phyloP scores from a whole-genome alignment of 2,113 vertebrate species.

The Mormyrus iriodes region DNA sequence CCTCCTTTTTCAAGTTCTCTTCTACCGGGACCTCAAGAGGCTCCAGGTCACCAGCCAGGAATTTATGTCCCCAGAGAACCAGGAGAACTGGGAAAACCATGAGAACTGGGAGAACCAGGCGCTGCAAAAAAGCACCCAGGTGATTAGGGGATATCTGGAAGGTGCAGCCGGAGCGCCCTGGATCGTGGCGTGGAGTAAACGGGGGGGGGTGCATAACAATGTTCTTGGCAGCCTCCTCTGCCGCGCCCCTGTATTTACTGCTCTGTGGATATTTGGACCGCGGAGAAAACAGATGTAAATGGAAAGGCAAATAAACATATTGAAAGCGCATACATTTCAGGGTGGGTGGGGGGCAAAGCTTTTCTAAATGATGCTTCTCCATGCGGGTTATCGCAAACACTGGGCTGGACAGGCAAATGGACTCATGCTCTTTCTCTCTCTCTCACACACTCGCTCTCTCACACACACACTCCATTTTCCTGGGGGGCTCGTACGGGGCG shows the following conservation, averaged over 20 bases:
- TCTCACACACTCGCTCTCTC: not conserved
- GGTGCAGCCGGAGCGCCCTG: not conserved
- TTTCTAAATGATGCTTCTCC: conserved; percentile 37
- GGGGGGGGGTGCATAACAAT: not conserved
- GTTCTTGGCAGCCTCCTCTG: not conserved
- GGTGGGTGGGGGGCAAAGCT: conserved; percentile 5
- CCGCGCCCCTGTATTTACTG: not conserved
- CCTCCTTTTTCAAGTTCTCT: not conserved
- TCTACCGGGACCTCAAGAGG: too few relatives aligned
- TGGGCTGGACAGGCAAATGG: conserved; percentile 77
- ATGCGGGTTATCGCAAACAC: conserved; percentile 55
- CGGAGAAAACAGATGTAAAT: not conserved
- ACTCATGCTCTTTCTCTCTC: conserved; percentile 62
- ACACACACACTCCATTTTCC: conserved; percentile 71
- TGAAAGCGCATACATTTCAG: not conserved
- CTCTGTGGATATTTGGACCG: not conserved
- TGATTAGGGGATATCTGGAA: not conserved
- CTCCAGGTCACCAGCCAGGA: not conserved
- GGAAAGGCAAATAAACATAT: not conserved
- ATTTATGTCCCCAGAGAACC: not conserved
- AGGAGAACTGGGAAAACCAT: not conserved
- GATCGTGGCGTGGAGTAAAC: not conserved
- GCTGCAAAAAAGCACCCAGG: not conserved
- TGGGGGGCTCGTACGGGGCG: conserved; percentile 34
- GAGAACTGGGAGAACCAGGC: not conserved